Evolutionary conservation across 2,113 vertebrate genomes (phyloP).

Genomic region (Laticauda colubrina): DNA sequence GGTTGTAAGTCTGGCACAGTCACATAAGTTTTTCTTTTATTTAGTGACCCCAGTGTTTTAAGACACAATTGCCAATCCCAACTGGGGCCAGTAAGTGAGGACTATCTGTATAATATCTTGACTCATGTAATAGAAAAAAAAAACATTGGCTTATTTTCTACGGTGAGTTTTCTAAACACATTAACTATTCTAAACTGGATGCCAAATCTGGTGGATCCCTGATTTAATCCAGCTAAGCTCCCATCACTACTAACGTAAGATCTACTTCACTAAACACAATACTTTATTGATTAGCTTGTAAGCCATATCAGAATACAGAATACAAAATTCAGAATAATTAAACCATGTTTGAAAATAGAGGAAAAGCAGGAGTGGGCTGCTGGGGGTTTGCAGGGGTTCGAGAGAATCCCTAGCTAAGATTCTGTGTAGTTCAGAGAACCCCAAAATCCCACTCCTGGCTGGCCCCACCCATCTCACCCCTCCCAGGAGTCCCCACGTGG

Average conservation of each 20-base stretch:
- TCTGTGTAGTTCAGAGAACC: too few relatives aligned
- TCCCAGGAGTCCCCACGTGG: too few relatives aligned
- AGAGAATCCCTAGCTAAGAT: too few relatives aligned
- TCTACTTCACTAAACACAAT: neutral
- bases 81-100: neutral
- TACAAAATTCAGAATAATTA: neutral
- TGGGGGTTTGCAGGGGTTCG: too few relatives aligned
- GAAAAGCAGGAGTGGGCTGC: too few relatives aligned
- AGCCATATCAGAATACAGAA: neutral
- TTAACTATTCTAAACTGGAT: neutral
- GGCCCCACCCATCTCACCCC: too few relatives aligned
- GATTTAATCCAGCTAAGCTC: neutral
- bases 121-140: neutral
- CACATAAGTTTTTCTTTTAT: too few relatives aligned
- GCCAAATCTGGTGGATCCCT: neutral
- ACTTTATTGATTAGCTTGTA: neutral
- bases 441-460: too few relatives aligned
- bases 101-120: neutral
- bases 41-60: neutral
- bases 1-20: neutral
- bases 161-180: neutral
- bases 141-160: neutral
- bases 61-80: neutral
- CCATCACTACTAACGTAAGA: neutral
- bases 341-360: neutral